Conservation (phyloP, 2,113 vertebrate species). For the Larimichthys crocea region DNA sequence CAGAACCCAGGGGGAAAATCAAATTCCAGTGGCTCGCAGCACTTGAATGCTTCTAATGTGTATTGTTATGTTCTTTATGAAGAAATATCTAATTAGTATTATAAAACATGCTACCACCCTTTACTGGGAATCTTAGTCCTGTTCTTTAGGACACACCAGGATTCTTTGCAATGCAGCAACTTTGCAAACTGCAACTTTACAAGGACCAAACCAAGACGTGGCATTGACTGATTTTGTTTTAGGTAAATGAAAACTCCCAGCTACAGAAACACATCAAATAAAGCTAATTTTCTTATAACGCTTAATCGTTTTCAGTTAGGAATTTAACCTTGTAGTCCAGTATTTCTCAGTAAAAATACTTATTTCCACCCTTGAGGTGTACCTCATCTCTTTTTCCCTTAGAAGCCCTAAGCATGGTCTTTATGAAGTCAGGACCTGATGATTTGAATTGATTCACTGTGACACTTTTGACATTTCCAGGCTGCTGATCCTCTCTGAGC, state of each 20-base stretch:
- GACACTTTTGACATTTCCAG: conserved; percentile 69
- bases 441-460: conserved; percentile 63
- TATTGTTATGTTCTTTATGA: no score
- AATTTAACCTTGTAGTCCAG: neutral
- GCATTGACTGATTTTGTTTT: neutral
- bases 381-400: conserved; percentile 4
- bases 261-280: neutral
- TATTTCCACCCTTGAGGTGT: conserved; percentile 4
- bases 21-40: no score
- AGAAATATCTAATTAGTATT: no score
- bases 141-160: no score
- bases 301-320: neutral
- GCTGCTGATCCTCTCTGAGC: conserved; percentile 61
- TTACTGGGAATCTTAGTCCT: no score
- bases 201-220: neutral
- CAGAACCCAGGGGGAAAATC: no score
- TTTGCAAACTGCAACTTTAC: neutral
- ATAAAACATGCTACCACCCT: no score
- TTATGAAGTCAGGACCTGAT: conserved; percentile 57
- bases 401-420: conserved; percentile 45
- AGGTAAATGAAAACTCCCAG: neutral
- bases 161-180: no score
- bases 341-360: neutral
- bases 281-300: neutral
- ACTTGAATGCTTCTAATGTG: no score